Percentiles rank a stretch among this genome's conserved stretches.
phyloP scores from a whole-genome alignment of 2,797 vertebrate species.

The Odontamblyopus rebecca region DNA sequence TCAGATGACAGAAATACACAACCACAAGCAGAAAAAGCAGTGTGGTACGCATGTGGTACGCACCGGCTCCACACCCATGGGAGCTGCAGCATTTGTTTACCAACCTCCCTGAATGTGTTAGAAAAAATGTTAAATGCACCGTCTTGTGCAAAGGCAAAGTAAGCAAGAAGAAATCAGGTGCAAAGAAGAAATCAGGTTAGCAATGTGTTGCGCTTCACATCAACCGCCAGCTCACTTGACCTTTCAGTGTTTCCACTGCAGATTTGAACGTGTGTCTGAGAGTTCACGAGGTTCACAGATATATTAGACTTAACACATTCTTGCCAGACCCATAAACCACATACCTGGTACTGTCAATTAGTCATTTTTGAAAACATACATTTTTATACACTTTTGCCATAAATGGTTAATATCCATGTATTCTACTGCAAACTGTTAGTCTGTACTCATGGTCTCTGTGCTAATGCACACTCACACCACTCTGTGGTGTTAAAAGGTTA shows the following conservation, averaged over 20 bases:
- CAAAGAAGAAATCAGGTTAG: constrained; percentile 52
- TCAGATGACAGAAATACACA: constrained; percentile 74
- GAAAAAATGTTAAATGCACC: constrained; percentile 39
- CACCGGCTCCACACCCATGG: constrained; percentile 65
- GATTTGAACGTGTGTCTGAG: constrained; percentile 29
- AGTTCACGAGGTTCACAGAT: constrained; percentile 22
- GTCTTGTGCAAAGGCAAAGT: constrained; percentile 38
- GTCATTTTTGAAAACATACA: not conserved
- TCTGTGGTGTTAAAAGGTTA: too few relatives aligned
- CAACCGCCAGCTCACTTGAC: constrained; percentile 63
- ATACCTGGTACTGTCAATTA: not conserved
- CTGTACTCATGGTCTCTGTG: not conserved
- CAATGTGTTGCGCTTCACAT: constrained; percentile 39
- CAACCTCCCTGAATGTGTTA: constrained; percentile 66
- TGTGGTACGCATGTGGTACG: constrained; percentile 70
- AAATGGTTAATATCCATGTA: not conserved
- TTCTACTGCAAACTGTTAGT: not conserved
- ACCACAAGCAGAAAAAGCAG: constrained; percentile 59
- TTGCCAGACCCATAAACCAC: too few relatives aligned
- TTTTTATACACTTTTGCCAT: not conserved
- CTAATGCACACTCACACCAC: not conserved
- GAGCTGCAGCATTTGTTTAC: constrained; percentile 77
- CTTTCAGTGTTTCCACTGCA: constrained; percentile 74
- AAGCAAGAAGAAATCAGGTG: constrained; percentile 50
- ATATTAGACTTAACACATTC: constrained; percentile 13